Base-by-base conservation (phyloP, 2,113 vertebrate species). In the Egretta garzetta region DNA sequence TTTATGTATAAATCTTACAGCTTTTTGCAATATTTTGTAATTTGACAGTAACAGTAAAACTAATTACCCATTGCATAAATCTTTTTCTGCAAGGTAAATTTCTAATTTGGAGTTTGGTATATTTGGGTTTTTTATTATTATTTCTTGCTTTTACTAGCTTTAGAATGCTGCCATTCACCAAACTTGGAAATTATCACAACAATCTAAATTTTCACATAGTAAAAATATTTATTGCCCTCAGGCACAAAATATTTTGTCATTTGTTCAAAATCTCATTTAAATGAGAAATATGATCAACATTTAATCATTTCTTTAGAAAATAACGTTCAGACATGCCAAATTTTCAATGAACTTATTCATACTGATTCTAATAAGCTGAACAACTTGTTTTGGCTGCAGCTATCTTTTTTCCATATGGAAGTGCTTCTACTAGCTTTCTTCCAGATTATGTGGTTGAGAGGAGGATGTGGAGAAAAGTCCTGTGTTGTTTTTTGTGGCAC, bases 381-480 rank as follows among this genome's bases (percentile, higher is more conserved):
- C 97, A 98, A 98, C 96, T 98, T 98, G 97, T 98, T 98, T 98
- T 98, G 98, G 98, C 98, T 98, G 98, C 96, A 98, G 95, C 70
- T 97, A 95, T 97, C 96, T 97, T 97, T 97, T 94, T 97, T 98
- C 98, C 98, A 98, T 98, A 98, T 98, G 98, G 98, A 98, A 98
- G 90, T 96, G 96, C 93, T 98, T 98, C 96, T 95, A 93, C 93
- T 94, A 97, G 96, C 93, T 98, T 98, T 94, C 74, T 96, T 97
- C 97, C 95, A 97, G 97, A 98, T 98, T 97, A 97, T 97, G 97
- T 93, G 97, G 97, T 98, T 97, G 95, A 97, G 91, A 85, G 53
- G 81, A 97, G 96, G 97, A 98, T 97, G 91, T 96, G 95, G 82
- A 95, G 96, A 94, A 90, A 88, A 97, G 83, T 94, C 86, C 86